These are phyloP conservation scores for Cyanistes caeruleus DNA, from an alignment of 2,113 vertebrate genomes.

Conservation along the genomic window DNA sequence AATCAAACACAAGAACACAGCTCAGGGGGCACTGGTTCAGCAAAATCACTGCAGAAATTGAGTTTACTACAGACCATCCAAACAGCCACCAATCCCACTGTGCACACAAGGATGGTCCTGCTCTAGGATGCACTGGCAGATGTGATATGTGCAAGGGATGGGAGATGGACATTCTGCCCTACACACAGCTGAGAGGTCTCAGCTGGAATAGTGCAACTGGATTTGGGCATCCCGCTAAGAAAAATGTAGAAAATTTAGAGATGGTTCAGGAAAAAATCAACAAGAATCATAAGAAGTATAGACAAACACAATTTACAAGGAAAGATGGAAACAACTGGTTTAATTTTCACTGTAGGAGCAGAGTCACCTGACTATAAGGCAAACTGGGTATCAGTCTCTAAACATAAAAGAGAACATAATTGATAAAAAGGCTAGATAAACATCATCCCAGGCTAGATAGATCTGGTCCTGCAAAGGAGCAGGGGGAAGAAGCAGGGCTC, in stretches of 20 bases:
- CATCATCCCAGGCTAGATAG: background rate
- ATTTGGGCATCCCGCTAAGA: background rate
- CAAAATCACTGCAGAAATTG: background rate
- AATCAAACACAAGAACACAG: background rate
- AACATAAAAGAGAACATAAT: background rate
- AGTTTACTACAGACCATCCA: background rate
- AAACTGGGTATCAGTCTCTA: background rate
- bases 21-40: background rate
- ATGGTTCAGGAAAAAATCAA: background rate
- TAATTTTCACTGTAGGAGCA: background rate
- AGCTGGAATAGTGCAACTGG: background rate
- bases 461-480: background rate
- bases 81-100: background rate
- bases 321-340: background rate
- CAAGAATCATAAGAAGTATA: background rate
- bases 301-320: background rate
- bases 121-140: background rate
- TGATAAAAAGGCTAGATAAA: background rate
- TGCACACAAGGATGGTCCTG: background rate
- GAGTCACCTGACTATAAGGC: background rate
- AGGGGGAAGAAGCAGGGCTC: background rate
- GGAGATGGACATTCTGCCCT: background rate
- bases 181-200: background rate
- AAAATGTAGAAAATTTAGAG: background rate
- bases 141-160: fast-evolving